Evolutionary conservation across 2,888 invertebrate species (phyloP).

Genomic region (Belgica antarctica): DNA sequence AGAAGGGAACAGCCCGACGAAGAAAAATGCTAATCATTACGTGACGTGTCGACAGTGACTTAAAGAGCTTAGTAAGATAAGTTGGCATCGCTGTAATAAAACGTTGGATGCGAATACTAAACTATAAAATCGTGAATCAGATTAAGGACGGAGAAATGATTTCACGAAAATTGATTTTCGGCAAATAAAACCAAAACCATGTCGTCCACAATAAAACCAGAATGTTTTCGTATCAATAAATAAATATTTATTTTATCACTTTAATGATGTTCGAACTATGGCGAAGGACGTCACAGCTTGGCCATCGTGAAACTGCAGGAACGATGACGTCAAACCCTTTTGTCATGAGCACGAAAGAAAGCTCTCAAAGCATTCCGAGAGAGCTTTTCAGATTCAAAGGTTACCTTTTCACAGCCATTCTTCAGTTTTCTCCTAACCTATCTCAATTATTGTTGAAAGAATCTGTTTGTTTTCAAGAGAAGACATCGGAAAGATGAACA

Average conservation of each 20-base stretch:
- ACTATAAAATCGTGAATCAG: neutral
- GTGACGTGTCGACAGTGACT: too few relatives aligned
- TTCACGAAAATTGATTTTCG: constrained; percentile 3
- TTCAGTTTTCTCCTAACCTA: neutral
- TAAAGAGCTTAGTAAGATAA: too few relatives aligned
- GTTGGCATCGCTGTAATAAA: too few relatives aligned
- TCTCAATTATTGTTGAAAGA: neutral
- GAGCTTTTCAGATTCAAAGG: neutral
- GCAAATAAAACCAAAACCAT: neutral
- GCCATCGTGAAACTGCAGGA: neutral
- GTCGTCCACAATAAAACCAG: neutral
- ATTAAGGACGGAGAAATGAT: neutral
- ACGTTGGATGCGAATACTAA: too few relatives aligned
- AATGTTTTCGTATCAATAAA: neutral
- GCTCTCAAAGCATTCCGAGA: neutral
- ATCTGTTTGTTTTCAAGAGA: neutral
- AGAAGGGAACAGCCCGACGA: neutral
- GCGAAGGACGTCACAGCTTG: neutral
- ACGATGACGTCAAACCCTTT: constrained; percentile 3
- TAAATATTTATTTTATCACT: constrained; percentile 2
- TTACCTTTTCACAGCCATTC: neutral
- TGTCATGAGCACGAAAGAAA: neutral
- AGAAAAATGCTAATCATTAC: neutral
- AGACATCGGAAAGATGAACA: neutral
- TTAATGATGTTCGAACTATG: neutral